phyloP scores from a whole-genome alignment of 2,888 invertebrate genomes.

The Philhelius pedissequus region DNA sequence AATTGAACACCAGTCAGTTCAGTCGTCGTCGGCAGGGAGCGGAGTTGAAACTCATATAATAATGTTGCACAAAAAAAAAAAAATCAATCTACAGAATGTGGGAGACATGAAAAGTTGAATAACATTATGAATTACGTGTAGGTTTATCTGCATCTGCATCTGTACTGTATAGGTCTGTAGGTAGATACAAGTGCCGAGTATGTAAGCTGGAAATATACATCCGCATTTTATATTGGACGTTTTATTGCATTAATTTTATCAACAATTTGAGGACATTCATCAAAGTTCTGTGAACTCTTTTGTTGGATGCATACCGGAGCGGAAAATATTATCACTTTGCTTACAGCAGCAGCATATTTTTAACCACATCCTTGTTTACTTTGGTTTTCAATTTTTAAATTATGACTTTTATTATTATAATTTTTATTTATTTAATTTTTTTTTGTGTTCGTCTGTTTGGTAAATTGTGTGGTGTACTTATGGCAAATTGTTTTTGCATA shows the following conservation, averaged over 20 bases:
- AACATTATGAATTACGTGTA: slow-evolving; percentile 22
- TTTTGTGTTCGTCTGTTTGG: background rate
- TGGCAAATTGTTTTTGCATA: slow-evolving; percentile 3
- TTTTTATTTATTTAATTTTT: slow-evolving; percentile 11
- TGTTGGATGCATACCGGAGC: background rate
- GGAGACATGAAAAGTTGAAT: slow-evolving; percentile 37
- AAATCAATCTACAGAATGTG: slow-evolving; percentile 27
- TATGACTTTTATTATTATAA: slow-evolving; percentile 38
- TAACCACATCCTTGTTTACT: slow-evolving; percentile 33
- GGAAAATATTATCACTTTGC: slow-evolving; percentile 28
- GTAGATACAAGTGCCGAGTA: background rate
- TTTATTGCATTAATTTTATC: slow-evolving; percentile 40
- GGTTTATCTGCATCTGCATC: slow-evolving; percentile 4
- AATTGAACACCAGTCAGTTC: slow-evolving; percentile 34
- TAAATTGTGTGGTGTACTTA: slow-evolving; percentile 24
- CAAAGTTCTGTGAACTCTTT: slow-evolving; percentile 26
- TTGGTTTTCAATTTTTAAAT: slow-evolving; percentile 37
- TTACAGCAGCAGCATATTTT: slow-evolving; percentile 32
- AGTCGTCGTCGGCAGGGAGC: background rate
- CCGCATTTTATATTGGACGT: background rate
- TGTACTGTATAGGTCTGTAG: too few relatives aligned
- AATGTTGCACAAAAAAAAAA: slow-evolving; percentile 3
- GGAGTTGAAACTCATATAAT: slow-evolving; percentile 18
- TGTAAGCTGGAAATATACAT: slow-evolving; percentile 3
- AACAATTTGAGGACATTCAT: slow-evolving; percentile 40